Conservation (phyloP, 2,888 invertebrate genomes). For the Octonoba sinensis region DNA sequence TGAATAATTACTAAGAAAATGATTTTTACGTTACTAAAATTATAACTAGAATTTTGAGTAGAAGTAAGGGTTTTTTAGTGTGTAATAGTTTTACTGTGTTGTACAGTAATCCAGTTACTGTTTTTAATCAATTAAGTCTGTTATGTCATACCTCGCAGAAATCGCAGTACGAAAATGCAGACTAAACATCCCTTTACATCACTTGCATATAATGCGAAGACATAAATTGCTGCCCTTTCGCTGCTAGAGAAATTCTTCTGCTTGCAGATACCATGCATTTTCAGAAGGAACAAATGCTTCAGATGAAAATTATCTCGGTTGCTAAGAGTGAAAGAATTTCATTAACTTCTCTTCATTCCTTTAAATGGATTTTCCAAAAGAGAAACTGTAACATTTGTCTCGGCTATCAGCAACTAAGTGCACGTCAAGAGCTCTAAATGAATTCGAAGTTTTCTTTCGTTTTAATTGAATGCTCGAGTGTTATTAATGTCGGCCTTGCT, state of each 20-base stretch:
- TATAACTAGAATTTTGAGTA: too few species aligned
- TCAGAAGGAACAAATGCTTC: constrained; percentile 14
- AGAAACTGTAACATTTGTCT: constrained; percentile 55
- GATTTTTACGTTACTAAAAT: too few species aligned
- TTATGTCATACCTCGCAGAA: too few species aligned
- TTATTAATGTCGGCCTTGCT: constrained; percentile 27
- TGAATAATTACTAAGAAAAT: too few species aligned
- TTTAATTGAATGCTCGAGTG: constrained; percentile 51
- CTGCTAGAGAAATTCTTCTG: constrained; percentile 23
- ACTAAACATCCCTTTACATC: too few species aligned
- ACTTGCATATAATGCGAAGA: too few species aligned
- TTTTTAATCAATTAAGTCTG: too few species aligned
- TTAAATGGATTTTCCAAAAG: constrained; percentile 43
- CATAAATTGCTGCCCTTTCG: too few species aligned
- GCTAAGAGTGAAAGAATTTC: constrained; percentile 55
- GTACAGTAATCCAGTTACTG: too few species aligned
- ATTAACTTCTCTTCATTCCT: constrained; percentile 56
- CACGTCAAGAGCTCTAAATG: constrained; percentile 42
- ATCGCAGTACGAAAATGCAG: too few species aligned
- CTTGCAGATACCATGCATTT: constrained; percentile 4
- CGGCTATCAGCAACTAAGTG: constrained; percentile 43
- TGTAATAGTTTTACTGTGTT: too few species aligned
- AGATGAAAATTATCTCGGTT: constrained; percentile 42
- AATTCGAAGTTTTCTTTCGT: constrained; percentile 48
- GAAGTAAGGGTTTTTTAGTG: too few species aligned